phyloP scores from a whole-genome alignment of 2,888 invertebrate genomes.

The Orthosia cruda region DNA sequence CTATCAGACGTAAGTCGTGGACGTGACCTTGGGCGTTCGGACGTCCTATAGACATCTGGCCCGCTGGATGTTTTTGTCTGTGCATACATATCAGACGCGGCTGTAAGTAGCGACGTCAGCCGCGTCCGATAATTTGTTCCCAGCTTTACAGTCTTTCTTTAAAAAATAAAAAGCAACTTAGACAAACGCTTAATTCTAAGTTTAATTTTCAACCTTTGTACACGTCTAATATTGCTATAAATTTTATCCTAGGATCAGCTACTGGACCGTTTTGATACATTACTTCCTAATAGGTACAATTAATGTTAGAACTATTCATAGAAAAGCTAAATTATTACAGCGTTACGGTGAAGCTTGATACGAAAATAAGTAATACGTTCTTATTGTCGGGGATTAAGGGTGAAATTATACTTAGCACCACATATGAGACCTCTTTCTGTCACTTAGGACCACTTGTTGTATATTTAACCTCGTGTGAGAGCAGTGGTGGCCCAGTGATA shows the following conservation, averaged over 20 bases:
- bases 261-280: slow-evolving; percentile 65
- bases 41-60: too few relatives aligned
- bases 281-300: slow-evolving; percentile 45
- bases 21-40: too few relatives aligned
- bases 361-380: slow-evolving; percentile 32
- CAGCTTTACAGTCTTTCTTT: background rate
- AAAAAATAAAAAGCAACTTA: slow-evolving; percentile 4
- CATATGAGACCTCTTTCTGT: background rate
- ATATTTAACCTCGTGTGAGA: too few relatives aligned
- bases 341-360: slow-evolving; percentile 25
- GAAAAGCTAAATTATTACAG: slow-evolving; percentile 72
- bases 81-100: too few relatives aligned
- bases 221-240: slow-evolving; percentile 55
- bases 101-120: too few relatives aligned
- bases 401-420: background rate
- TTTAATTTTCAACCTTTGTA: slow-evolving; percentile 27
- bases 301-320: slow-evolving; percentile 55
- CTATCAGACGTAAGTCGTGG: too few relatives aligned
- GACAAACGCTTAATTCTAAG: slow-evolving; percentile 32
- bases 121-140: too few relatives aligned
- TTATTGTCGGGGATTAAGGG: background rate
- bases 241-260: slow-evolving; percentile 50
- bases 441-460: too few relatives aligned
- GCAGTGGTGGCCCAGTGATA: too few relatives aligned
- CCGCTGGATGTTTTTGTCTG: too few relatives aligned